Evolutionary conservation across 2,797 vertebrate species (phyloP).

Genomic region (Sphenopsis melanotis): DNA sequence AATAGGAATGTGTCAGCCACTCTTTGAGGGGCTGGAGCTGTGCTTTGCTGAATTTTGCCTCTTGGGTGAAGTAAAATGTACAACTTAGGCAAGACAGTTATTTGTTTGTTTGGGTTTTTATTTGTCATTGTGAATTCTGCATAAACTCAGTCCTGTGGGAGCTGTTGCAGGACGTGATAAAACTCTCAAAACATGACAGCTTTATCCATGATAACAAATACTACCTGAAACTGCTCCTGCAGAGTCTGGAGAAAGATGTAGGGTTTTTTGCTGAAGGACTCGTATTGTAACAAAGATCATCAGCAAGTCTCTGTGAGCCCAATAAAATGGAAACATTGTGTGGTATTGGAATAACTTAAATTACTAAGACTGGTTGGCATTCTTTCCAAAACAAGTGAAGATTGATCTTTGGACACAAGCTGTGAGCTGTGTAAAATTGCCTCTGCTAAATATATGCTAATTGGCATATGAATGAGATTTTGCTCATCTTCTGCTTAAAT

Average conservation of each 20-base stretch:
- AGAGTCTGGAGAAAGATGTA: neutral
- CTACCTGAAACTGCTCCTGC: neutral
- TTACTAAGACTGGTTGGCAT: neutral
- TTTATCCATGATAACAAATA: neutral
- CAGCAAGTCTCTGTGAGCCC: neutral
- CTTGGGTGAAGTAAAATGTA: neutral
- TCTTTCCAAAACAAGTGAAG: neutral
- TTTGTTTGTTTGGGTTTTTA: neutral
- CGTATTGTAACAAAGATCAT: neutral
- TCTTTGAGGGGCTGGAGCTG: neutral
- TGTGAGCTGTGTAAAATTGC: constrained; percentile 34
- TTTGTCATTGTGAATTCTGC: neutral
- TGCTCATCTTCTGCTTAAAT: constrained; percentile 3
- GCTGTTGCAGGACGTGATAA: neutral
- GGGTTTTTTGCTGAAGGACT: neutral
- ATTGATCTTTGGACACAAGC: constrained; percentile 9
- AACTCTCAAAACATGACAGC: neutral
- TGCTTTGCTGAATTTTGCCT: neutral
- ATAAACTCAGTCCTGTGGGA: neutral
- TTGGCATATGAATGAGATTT: neutral
- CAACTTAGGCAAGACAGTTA: neutral
- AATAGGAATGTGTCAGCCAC: neutral
- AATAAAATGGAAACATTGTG: neutral
- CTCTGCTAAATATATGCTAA: constrained; percentile 9
- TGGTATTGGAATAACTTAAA: neutral